A percentile compares a stretch with the other conserved stretches of the same genome.
Conservation (phyloP, 2,113 vertebrate species). For the Rattus rattus region DNA sequence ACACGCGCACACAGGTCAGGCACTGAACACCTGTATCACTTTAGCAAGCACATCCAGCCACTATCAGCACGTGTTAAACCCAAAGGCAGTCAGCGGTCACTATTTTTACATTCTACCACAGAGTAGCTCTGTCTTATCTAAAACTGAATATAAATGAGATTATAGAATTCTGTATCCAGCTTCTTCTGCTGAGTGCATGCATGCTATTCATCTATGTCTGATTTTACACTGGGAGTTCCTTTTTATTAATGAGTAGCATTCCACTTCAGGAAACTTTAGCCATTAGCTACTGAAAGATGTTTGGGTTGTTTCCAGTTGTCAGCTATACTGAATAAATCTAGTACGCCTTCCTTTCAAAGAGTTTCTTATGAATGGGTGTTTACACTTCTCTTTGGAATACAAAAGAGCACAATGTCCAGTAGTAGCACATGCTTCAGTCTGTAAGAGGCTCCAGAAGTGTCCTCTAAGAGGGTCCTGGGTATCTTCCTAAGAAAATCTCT, state of each 20-base stretch:
- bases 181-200: neutral
- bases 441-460: neutral
- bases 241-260: conserved; percentile 37
- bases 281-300: conserved; percentile 31
- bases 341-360: conserved; percentile 10
- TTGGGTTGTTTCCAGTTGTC: neutral
- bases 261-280: neutral
- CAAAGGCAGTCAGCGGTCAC: neutral
- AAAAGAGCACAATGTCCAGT: conserved; percentile 3
- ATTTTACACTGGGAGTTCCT: neutral
- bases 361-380: neutral
- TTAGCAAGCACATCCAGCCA: neutral
- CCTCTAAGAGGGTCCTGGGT: neutral
- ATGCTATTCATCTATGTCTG: neutral
- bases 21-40: neutral
- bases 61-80: neutral
- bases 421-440: neutral
- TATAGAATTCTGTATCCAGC: neutral
- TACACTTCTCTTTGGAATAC: conserved; percentile 26
- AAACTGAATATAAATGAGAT: conserved; percentile 14
- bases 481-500: neutral
- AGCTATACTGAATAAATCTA: neutral
- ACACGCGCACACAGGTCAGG: neutral
- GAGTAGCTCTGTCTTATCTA: conserved; percentile 12
- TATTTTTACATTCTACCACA: neutral